phyloP scores from a whole-genome alignment of 1,140 invertebrate species.

The Drosophila yakuba region DNA sequence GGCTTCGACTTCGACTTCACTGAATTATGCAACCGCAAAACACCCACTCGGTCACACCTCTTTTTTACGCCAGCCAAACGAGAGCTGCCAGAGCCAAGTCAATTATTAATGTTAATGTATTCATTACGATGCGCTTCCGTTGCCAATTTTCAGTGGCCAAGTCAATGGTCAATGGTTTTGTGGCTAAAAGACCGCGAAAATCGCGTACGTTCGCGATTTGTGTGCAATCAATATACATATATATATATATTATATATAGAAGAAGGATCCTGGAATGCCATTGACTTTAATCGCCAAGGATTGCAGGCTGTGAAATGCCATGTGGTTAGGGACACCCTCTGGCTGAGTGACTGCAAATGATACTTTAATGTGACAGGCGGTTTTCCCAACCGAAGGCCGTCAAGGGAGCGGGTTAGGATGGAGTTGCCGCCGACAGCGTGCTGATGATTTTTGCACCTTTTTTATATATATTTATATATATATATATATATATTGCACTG shows the following conservation, averaged over 20 bases:
- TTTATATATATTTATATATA: constrained; percentile 22
- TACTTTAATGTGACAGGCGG: constrained; percentile 79
- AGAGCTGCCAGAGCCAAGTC: constrained; percentile 15
- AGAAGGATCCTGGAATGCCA: constrained; percentile 16
- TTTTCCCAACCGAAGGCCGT: constrained; percentile 13
- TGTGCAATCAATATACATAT: constrained; percentile 61
- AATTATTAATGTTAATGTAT: constrained; percentile 82
- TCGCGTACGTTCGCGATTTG: constrained; percentile 56
- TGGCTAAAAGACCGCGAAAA: constrained; percentile 34
- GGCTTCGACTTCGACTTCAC: background rate
- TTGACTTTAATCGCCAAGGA: constrained; percentile 66
- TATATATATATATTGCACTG: constrained; percentile 20
- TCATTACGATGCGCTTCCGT: constrained; percentile 60
- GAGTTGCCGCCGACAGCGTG: constrained; percentile 60
- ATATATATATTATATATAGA: too few relatives aligned
- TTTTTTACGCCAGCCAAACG: background rate
- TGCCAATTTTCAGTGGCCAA: constrained; percentile 15
- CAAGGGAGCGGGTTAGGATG: background rate
- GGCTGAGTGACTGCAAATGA: constrained; percentile 68
- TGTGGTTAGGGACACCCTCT: constrained; percentile 1
- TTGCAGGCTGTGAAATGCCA: constrained; percentile 2
- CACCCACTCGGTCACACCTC: background rate
- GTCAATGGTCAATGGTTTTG: constrained; percentile 17
- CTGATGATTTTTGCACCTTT: constrained; percentile 79
- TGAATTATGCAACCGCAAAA: constrained; percentile 15